Conservation (phyloP, 2,113 vertebrate genomes). For the Meriones unguiculatus region DNA sequence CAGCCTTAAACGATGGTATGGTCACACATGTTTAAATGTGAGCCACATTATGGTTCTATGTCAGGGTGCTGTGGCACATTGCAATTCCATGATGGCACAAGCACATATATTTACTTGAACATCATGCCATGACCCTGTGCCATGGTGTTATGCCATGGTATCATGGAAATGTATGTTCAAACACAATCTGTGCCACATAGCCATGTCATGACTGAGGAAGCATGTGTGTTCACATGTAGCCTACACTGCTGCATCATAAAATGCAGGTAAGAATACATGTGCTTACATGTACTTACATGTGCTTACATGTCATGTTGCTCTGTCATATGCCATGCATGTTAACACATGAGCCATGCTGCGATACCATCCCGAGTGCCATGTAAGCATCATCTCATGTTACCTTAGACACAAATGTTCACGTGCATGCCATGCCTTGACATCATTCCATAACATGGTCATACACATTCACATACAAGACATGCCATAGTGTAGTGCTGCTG, state of each 20-base stretch:
- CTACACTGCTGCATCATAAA: neutral
- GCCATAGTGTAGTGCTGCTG: neutral
- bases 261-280: neutral
- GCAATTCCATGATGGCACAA: neutral
- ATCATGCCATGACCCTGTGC: neutral
- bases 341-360: neutral
- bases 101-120: neutral
- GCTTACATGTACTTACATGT: too few species aligned
- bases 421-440: neutral
- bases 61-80: neutral
- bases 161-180: neutral
- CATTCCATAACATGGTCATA: neutral
- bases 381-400: neutral
- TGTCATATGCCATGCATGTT: neutral
- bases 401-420: neutral
- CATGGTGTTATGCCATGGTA: neutral
- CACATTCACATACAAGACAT: neutral
- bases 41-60: neutral
- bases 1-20: neutral
- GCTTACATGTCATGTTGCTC: neutral
- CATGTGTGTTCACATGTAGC: neutral
- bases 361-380: neutral
- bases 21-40: neutral
- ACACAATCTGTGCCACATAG: neutral
- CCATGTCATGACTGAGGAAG: neutral